A percentile compares a stretch with the other conserved stretches of the same genome.
Conservation (phyloP, 2,113 vertebrate species). For the Elachura formosa region DNA sequence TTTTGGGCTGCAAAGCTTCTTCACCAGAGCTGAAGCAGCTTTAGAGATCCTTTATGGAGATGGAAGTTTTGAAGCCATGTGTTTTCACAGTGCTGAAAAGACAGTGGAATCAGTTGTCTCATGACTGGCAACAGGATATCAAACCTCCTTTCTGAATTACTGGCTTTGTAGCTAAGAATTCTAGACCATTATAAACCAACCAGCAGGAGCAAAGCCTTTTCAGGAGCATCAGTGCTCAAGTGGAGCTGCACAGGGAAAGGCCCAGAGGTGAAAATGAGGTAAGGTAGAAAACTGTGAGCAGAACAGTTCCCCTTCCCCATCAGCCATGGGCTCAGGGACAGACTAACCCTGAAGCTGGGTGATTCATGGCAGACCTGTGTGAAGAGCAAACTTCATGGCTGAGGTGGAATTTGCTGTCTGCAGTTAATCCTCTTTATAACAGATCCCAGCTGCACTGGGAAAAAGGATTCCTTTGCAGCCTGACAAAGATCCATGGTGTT, state of each 20-base stretch:
- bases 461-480: slow-evolving; percentile 29
- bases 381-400: neutral
- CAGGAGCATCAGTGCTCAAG: neutral
- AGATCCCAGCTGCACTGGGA: slow-evolving; percentile 1
- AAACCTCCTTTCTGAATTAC: neutral
- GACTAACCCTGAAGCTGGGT: neutral
- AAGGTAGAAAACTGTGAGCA: neutral
- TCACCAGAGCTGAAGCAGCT: neutral
- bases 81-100: neutral
- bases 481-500: neutral
- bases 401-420: neutral
- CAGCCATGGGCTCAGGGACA: neutral
- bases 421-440: slow-evolving; percentile 20
- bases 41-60: neutral
- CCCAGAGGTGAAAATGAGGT: neutral
- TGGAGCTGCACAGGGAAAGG: neutral
- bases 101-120: neutral
- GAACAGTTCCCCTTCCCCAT: neutral
- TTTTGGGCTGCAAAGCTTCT: neutral
- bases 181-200: neutral
- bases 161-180: neutral
- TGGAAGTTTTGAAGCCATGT: neutral
- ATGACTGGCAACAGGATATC: neutral
- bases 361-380: slow-evolving; percentile 39
- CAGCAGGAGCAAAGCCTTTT: neutral